These are phyloP conservation scores for Aporrectodea caliginosa DNA, from an alignment of 1,140 invertebrate species.

Conservation along the genomic window DNA sequence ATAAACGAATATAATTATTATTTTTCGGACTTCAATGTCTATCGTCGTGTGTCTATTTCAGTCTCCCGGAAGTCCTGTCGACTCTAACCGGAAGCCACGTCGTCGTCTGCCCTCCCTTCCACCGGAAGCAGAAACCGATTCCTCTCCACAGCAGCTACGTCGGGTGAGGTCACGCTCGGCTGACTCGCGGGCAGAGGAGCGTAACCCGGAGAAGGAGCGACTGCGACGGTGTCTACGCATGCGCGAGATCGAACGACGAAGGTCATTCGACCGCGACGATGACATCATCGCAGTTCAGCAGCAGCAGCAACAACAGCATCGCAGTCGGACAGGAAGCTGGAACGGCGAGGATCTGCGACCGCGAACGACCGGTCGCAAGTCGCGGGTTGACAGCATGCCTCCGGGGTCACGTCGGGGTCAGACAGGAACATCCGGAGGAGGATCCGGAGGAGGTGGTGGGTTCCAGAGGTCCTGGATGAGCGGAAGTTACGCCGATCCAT, in stretches of 20 bases:
- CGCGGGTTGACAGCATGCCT: not conserved
- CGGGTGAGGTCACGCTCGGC: constrained; percentile 16
- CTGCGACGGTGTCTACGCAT: constrained; percentile 14
- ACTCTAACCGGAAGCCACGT: not conserved
- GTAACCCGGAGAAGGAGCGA: constrained; percentile 6
- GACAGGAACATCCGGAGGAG: not conserved
- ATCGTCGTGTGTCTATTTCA: too few relatives aligned
- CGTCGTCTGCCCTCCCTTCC: not conserved
- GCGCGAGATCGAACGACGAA: constrained; percentile 3
- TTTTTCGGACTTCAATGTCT: too few relatives aligned
- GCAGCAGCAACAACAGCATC: not conserved
- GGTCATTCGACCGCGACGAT: not conserved
- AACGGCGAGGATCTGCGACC: not conserved
- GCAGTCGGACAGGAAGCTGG: not conserved
- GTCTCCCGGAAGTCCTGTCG: not conserved
- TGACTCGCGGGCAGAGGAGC: constrained; percentile 21
- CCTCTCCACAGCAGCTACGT: not conserved
- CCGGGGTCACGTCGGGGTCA: too few relatives aligned
- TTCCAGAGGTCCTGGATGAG: not conserved
- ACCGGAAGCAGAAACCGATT: not conserved
- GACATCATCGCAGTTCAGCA: not conserved
- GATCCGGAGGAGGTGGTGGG: not conserved
- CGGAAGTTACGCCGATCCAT: not conserved
- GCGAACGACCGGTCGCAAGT: not conserved
- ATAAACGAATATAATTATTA: too few relatives aligned